Base-by-base conservation (phyloP, 2,888 invertebrate genomes). In the Leptinotarsa haldemani region DNA sequence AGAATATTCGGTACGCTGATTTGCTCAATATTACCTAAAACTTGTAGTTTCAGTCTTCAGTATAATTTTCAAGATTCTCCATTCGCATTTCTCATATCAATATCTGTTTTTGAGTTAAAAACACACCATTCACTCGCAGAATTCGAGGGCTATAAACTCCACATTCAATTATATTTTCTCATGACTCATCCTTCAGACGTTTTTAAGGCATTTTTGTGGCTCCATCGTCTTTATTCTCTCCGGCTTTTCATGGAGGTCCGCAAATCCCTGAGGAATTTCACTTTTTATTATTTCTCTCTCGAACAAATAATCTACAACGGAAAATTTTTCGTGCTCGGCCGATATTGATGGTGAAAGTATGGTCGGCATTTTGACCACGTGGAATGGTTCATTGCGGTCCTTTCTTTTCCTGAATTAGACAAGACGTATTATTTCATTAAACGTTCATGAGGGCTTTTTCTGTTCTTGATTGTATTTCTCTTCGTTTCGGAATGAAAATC, bases 281-380 rank as follows among this genome's bases (percentile, higher is more conserved):
- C 22, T 53, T 67, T 67, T 53, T 53, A 67, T 67, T 40, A 48
- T 22, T 52, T 30, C 53, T 20, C 20, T 56, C 22, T 2, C 56
- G 22, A 18, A 50, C 67, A 30, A 67, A 67, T 67, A 50, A 67
- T 67, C 53, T 53, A 67, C 67, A 30, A 53, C 30, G 52, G 25
- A 25, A 53, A 67, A 67, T 67, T 53, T 25, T 67, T 53, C 48
- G n/a, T 40, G 53, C 15, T 30, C 13, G n/a, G 53, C 15, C 25
- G 53, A 30, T 67, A 67, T 67, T 67, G 53, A 67, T 67, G 53
- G 50, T 67, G 48, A 53, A 67, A 67, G 48, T 20, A 30, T 25
- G n/a, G 61, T 7, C 30, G 61, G 40, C 22, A 56, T 22, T 3
- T 56, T 15, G 56, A 56, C 56, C 22, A 56, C 2, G 15, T 13